phyloP scores from a whole-genome alignment of 2,113 vertebrate genomes.

The Pantherophis guttatus region DNA sequence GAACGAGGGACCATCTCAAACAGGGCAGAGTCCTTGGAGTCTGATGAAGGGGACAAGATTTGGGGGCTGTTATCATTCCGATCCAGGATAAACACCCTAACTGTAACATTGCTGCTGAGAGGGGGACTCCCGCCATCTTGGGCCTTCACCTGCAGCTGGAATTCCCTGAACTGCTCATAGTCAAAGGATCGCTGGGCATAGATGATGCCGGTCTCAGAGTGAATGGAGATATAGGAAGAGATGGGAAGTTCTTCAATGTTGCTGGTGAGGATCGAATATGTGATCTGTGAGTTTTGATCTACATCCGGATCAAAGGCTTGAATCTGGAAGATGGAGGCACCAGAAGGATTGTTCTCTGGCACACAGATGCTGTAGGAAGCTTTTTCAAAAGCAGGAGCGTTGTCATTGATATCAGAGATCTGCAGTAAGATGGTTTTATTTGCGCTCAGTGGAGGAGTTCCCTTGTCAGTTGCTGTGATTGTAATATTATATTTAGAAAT shows the following conservation, averaged over 20 bases:
- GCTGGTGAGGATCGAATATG: neutral
- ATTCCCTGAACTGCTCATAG: constrained; percentile 1
- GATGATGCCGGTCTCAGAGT: neutral
- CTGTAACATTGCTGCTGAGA: neutral
- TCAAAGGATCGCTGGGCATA: neutral
- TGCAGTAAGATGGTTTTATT: neutral
- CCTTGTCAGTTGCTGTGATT: neutral
- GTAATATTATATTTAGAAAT: neutral
- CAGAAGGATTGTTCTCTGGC: neutral
- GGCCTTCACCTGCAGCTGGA: neutral
- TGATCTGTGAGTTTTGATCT: neutral
- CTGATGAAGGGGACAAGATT: neutral
- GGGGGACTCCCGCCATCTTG: neutral
- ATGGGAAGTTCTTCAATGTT: neutral
- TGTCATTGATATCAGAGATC: constrained; percentile 4
- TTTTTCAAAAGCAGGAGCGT: neutral
- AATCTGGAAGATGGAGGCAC: neutral
- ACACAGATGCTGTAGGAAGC: neutral
- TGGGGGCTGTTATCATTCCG: neutral
- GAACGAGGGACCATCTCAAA: neutral
- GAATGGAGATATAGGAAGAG: neutral
- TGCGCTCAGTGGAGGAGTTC: neutral
- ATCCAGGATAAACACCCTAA: neutral
- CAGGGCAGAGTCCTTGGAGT: neutral
- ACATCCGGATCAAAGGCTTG: neutral